Conservation (phyloP, 2,888 invertebrate genomes). For the Notodonta ziczac region DNA sequence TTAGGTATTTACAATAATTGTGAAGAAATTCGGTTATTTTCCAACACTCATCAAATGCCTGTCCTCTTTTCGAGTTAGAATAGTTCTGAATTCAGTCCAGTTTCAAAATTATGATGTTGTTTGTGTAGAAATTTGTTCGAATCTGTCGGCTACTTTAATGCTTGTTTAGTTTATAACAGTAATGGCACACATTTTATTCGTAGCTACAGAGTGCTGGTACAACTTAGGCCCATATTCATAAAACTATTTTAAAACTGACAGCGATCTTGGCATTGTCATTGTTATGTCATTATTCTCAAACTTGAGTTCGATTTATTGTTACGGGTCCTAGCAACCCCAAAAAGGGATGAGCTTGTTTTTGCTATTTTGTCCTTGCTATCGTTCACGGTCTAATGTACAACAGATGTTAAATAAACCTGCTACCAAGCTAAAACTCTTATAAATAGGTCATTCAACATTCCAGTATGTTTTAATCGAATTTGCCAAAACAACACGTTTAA, state of each 20-base stretch:
- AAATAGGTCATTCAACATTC: neutral
- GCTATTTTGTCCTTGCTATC: constrained; percentile 19
- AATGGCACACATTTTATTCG: constrained; percentile 19
- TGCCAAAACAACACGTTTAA: constrained; percentile 7
- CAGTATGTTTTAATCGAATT: neutral
- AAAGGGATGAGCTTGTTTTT: constrained; percentile 33
- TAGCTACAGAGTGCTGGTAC: constrained; percentile 25
- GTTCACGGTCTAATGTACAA: constrained; percentile 5
- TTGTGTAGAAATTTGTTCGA: neutral
- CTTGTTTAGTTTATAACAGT: constrained; percentile 10
- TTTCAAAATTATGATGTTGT: constrained; percentile 3
- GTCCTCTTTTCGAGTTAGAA: neutral
- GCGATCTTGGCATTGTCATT: too few species aligned
- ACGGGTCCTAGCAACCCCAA: constrained; percentile 44
- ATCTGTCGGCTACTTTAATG: neutral
- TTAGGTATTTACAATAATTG: neutral
- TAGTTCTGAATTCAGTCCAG: neutral
- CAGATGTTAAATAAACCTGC: neutral
- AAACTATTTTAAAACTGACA: too few species aligned
- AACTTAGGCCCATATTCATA: too few species aligned
- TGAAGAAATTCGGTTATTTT: neutral
- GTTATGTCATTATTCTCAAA: too few species aligned
- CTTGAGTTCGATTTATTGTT: too few species aligned
- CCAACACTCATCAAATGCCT: neutral
- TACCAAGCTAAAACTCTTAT: neutral